phyloP scores from a whole-genome alignment of 2,888 invertebrate species.

The Tineola bisselliella region DNA sequence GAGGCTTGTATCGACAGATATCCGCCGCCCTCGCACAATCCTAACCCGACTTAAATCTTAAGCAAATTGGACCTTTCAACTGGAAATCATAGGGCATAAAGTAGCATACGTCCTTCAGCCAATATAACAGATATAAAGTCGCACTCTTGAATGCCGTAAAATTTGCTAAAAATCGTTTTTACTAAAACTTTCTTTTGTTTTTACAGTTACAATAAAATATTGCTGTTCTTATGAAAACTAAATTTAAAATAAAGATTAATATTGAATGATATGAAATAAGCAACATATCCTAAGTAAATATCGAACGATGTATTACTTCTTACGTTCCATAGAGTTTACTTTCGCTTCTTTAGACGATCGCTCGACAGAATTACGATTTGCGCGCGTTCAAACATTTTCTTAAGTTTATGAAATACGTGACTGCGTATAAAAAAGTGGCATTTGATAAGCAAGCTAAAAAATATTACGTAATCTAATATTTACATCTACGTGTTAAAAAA shows the following conservation, averaged over 20 bases:
- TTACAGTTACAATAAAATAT: neutral
- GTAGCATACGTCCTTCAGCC: neutral
- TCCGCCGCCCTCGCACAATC: conserved; percentile 2
- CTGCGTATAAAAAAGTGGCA: neutral
- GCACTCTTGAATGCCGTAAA: neutral
- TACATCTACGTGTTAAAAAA: too few species aligned
- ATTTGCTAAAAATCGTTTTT: neutral
- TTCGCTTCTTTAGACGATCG: too few species aligned
- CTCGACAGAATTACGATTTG: neutral
- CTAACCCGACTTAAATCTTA: neutral
- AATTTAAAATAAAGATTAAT: neutral
- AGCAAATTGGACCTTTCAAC: neutral
- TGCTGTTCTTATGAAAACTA: neutral
- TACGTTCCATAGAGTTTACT: neutral
- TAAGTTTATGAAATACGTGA: neutral
- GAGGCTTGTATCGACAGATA: neutral
- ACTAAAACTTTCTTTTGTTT: neutral
- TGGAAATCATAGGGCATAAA: neutral
- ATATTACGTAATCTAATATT: too few species aligned
- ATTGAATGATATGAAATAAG: neutral
- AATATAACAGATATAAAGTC: neutral
- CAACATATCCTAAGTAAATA: neutral
- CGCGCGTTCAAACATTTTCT: neutral
- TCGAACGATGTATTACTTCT: neutral
- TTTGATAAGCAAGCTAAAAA: neutral